Percentiles rank a stretch among this genome's conserved stretches.
These are phyloP conservation scores for Melanocharis versteri DNA, from an alignment of 2,113 vertebrate species.

Conservation along the genomic window DNA sequence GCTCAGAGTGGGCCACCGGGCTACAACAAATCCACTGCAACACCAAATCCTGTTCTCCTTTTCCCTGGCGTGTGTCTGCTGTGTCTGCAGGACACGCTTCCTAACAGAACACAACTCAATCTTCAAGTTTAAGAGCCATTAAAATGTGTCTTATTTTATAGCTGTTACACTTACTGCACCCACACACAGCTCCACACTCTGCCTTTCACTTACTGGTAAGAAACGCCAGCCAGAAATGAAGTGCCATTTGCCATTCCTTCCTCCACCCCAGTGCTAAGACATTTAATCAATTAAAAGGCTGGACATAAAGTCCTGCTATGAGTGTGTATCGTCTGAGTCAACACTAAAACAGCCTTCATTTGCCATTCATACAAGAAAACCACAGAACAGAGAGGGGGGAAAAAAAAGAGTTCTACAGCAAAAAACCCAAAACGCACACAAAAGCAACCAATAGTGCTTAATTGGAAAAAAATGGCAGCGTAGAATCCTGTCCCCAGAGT, in stretches of 20 bases:
- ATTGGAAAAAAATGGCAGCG: neutral
- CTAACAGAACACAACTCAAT: neutral
- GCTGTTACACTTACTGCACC: neutral
- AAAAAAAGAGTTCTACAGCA: neutral
- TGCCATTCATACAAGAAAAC: neutral
- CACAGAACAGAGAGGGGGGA: neutral
- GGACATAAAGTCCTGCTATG: neutral
- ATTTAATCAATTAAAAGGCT: neutral
- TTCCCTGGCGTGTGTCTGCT: neutral
- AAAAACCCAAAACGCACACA: neutral
- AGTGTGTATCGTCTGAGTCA: neutral
- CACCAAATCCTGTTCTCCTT: neutral
- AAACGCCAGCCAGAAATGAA: neutral
- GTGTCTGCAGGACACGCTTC: neutral
- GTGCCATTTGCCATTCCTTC: neutral
- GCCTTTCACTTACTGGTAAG: neutral
- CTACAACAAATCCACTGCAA: neutral
- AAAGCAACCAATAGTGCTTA: neutral
- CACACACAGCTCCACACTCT: neutral
- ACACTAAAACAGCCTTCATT: neutral
- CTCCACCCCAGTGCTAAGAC: neutral
- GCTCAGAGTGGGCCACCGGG: neutral
- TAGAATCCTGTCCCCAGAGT: neutral
- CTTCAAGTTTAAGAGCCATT: neutral
- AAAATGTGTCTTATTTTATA: neutral